phyloP scores from a whole-genome alignment of 1,140 invertebrate species.

The Cydia pomonella region DNA sequence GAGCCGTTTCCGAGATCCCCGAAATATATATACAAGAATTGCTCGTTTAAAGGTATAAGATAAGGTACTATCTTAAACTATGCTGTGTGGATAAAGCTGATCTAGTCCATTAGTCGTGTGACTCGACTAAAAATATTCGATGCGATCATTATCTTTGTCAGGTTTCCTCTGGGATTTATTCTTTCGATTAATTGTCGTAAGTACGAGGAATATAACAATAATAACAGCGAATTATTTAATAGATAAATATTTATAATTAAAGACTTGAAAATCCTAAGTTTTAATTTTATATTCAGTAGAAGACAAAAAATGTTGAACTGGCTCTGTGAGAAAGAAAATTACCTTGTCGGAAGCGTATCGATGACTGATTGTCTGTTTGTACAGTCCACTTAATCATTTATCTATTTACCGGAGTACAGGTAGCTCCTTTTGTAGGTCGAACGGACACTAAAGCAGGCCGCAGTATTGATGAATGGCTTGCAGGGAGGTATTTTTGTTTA shows the following conservation, averaged over 20 bases:
- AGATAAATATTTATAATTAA: no score
- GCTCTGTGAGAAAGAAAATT: no score
- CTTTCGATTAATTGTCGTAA: not conserved
- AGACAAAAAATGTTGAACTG: no score
- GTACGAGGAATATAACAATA: not conserved
- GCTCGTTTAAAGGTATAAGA: no score
- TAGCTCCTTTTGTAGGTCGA: not conserved
- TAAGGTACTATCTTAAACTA: no score
- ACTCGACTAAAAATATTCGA: not conserved
- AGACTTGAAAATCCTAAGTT: no score
- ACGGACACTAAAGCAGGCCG: not conserved
- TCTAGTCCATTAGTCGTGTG: not conserved
- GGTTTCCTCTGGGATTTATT: not conserved
- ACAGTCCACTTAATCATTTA: conserved; percentile 21
- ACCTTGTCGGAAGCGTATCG: not conserved
- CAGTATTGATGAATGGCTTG: not conserved
- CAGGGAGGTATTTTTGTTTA: not conserved
- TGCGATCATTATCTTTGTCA: not conserved
- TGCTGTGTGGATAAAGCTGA: no score
- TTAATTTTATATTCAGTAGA: no score
- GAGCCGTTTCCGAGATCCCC: no score
- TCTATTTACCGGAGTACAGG: not conserved
- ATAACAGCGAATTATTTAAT: not conserved
- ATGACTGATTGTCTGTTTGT: not conserved
- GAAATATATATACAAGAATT: no score